Evolutionary conservation across 2,113 vertebrate species (phyloP).

Genomic region (Chloropsis hardwickii): DNA sequence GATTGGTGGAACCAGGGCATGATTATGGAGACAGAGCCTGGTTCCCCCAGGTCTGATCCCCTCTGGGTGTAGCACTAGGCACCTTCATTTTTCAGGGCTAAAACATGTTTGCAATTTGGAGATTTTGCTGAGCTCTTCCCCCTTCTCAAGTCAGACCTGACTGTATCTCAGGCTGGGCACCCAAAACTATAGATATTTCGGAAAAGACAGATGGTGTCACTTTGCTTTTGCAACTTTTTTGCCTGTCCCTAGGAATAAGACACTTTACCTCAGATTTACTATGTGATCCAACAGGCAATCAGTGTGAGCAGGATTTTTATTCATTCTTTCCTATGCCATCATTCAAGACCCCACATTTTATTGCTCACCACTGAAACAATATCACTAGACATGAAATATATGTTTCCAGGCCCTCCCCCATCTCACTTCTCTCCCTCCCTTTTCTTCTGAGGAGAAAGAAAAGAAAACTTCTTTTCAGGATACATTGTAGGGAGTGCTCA

Average conservation of each 20-base stretch:
- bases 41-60: not conserved
- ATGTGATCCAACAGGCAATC: not conserved
- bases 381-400: conserved; percentile 39
- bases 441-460: not conserved
- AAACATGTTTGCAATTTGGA: not conserved
- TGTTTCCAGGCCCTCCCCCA: not conserved
- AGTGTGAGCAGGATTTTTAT: not conserved
- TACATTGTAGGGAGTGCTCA: conserved; percentile 19
- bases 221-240: not conserved
- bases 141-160: not conserved
- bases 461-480: conserved; percentile 52
- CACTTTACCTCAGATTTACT: not conserved
- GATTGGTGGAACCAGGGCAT: not conserved
- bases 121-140: not conserved
- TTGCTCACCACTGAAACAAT: conserved; percentile 37
- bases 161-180: not conserved
- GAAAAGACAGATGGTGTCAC: not conserved
- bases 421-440: not conserved
- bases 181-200: not conserved
- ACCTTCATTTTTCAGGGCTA: not conserved
- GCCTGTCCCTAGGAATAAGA: not conserved
- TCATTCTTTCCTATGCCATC: conserved; percentile 11
- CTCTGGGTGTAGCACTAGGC: not conserved
- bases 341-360: conserved; percentile 22
- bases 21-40: not conserved